Conservation (phyloP, 2,113 vertebrate species). For the Amphilophus citrinellus region DNA sequence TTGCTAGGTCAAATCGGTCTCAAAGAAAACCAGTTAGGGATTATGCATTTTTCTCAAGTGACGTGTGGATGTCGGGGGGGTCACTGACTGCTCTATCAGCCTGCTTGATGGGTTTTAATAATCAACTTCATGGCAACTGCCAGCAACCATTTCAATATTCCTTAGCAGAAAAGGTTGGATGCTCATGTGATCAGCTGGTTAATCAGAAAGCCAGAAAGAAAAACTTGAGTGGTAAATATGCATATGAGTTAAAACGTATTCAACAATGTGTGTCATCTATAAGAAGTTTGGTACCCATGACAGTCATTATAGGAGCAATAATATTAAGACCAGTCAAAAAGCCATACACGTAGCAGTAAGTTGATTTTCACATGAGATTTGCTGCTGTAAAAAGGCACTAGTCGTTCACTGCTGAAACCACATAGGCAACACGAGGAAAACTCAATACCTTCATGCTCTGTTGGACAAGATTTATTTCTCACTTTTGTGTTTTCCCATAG, state of each 20-base stretch:
- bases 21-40: too few relatives aligned
- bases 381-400: not conserved
- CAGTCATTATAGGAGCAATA: not conserved
- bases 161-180: not conserved
- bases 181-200: not conserved
- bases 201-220: too few relatives aligned
- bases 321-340: not conserved
- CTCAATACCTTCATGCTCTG: slow-evolving; percentile 56
- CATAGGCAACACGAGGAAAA: slow-evolving; percentile 47
- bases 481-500: slow-evolving; percentile 28
- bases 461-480: slow-evolving; percentile 60
- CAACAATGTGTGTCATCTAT: not conserved
- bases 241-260: not conserved
- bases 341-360: not conserved
- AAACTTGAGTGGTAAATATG: too few relatives aligned
- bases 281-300: not conserved
- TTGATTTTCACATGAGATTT: slow-evolving; percentile 21
- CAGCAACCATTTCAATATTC: too few relatives aligned
- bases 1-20: not conserved
- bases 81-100: too few relatives aligned
- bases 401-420: slow-evolving; percentile 14
- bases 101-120: too few relatives aligned
- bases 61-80: too few relatives aligned
- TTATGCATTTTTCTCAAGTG: too few relatives aligned
- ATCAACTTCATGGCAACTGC: too few relatives aligned